Conservation (phyloP, 1,140 invertebrate species). For the Drosophila cardini region DNA sequence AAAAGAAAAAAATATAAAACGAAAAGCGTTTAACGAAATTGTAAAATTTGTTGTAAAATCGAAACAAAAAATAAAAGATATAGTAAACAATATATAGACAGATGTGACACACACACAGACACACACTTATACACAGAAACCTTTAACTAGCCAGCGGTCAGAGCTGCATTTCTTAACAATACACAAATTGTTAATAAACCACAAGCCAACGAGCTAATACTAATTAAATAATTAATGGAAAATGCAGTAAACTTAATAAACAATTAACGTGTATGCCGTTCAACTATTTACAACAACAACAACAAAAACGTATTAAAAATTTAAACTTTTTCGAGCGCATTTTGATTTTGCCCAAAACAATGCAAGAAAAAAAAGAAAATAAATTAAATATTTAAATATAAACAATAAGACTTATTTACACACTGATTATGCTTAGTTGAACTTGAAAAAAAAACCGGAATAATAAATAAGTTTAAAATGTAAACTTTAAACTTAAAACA, state of each 20-base stretch:
- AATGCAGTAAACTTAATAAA: conserved; percentile 14
- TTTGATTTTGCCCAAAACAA: conserved; percentile 64
- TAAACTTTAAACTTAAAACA: conserved; percentile 19
- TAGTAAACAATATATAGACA: conserved; percentile 20
- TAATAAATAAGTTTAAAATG: conserved; percentile 40
- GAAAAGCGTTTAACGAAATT: conserved; percentile 41
- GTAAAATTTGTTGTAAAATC: conserved; percentile 76
- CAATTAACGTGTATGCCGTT: conserved; percentile 33
- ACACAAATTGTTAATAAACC: conserved; percentile 33
- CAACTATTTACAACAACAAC: conserved; percentile 72
- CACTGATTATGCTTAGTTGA: conserved; percentile 80
- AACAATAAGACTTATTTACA: conserved; percentile 81
- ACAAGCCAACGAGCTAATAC: conserved; percentile 27
- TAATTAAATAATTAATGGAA: conserved; percentile 26
- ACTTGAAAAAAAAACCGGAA: conserved; percentile 61
- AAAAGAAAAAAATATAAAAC: conserved; percentile 5
- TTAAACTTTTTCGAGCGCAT: conserved; percentile 49
- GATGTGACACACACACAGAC: conserved; percentile 28
- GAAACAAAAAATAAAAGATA: conserved; percentile 12
- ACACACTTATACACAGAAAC: conserved; percentile 29
- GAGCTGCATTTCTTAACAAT: conserved; percentile 47
- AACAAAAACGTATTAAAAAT: conserved; percentile 18
- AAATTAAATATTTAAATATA: conserved; percentile 50
- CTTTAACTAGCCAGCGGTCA: conserved; percentile 14
- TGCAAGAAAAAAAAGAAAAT: conserved; percentile 42